Evolutionary conservation across 2,797 vertebrate species (phyloP).

Genomic region (Darevskia mixta): DNA sequence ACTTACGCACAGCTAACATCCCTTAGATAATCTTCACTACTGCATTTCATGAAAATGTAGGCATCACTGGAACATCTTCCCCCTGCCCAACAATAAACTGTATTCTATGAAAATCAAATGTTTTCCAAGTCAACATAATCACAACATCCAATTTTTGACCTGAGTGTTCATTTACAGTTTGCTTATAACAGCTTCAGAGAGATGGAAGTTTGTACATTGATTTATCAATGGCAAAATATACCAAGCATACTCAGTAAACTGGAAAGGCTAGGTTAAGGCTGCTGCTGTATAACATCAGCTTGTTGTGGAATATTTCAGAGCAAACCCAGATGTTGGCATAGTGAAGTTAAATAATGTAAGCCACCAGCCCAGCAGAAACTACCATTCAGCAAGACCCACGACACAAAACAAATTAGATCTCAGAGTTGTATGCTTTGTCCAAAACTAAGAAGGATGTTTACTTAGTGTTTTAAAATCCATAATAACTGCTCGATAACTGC

Average conservation of each 20-base stretch:
- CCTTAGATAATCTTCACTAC: slow-evolving; percentile 72
- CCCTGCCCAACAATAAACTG: slow-evolving; percentile 66
- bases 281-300: slow-evolving; percentile 73
- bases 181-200: slow-evolving; percentile 82
- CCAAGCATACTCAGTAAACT: slow-evolving; percentile 76
- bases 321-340: slow-evolving; percentile 75
- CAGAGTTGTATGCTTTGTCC: slow-evolving; percentile 69
- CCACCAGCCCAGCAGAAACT: slow-evolving; percentile 72
- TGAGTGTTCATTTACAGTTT: slow-evolving; percentile 80
- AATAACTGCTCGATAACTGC: slow-evolving; percentile 56
- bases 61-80: slow-evolving; percentile 63
- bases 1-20: slow-evolving; percentile 65
- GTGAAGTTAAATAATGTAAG: slow-evolving; percentile 74
- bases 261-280: slow-evolving; percentile 70
- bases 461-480: slow-evolving; percentile 70
- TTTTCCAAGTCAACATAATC: slow-evolving; percentile 81
- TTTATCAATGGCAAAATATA: slow-evolving; percentile 81
- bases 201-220: slow-evolving; percentile 81
- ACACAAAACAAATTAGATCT: slow-evolving; percentile 78
- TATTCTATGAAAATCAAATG: slow-evolving; percentile 78
- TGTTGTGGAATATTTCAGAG: slow-evolving; percentile 79
- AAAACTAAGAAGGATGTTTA: slow-evolving; percentile 71
- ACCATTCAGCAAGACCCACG: slow-evolving; percentile 81
- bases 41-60: slow-evolving; percentile 65
- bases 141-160: slow-evolving; percentile 77